phyloP scores from a whole-genome alignment of 2,888 invertebrate genomes.

The Hartigia nigra region DNA sequence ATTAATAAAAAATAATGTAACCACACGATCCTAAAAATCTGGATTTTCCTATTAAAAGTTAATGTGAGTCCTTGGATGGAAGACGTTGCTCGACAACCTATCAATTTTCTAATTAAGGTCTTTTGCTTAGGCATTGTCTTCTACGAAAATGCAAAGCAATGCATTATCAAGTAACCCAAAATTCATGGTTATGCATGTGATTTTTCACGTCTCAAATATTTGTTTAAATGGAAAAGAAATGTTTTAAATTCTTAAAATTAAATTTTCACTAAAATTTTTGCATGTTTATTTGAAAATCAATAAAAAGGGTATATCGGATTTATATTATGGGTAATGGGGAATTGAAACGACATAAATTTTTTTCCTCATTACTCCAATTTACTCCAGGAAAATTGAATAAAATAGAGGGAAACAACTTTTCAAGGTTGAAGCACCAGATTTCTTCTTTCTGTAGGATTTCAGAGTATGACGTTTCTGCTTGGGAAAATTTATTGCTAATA shows the following conservation, averaged over 20 bases:
- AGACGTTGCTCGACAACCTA: background rate
- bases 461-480: background rate
- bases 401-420: background rate
- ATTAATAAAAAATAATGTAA: slow-evolving; percentile 3
- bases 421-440: background rate
- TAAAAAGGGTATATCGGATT: background rate
- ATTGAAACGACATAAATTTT: background rate
- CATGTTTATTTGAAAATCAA: background rate
- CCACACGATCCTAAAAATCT: background rate
- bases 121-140: background rate
- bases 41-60: background rate
- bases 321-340: too few species aligned
- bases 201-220: background rate
- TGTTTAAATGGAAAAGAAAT: too few species aligned
- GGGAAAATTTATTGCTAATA: background rate
- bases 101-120: background rate
- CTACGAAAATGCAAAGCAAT: background rate
- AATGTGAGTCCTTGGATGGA: background rate
- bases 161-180: background rate
- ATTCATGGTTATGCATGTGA: background rate
- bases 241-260: too few species aligned
- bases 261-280: too few species aligned
- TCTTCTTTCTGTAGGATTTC: background rate
- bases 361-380: background rate
- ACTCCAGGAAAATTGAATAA: background rate